Conservation (phyloP, 2,797 vertebrate genomes). For the Gallinago nigripennis region DNA sequence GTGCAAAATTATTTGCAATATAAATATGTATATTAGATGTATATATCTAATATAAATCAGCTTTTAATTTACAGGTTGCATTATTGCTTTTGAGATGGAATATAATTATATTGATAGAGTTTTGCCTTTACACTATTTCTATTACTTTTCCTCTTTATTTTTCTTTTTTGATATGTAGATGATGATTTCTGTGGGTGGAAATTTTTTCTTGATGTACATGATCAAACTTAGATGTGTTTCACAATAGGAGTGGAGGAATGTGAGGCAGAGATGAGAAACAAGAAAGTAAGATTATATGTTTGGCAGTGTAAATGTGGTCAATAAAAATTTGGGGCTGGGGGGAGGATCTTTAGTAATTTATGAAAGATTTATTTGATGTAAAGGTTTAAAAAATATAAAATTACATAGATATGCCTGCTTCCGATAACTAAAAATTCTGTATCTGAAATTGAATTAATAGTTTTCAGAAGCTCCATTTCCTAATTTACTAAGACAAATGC, state of each 20-base stretch:
- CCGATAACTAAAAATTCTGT: not conserved
- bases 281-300: not conserved
- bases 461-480: constrained; percentile 36
- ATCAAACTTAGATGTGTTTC: not conserved
- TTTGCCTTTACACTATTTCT: not conserved
- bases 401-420: not conserved
- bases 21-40: no score
- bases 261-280: not conserved
- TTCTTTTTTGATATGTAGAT: not conserved
- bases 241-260: constrained; percentile 10
- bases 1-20: constrained; percentile 6
- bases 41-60: not conserved
- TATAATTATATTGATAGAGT: not conserved
- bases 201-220: not conserved
- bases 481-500: constrained; percentile 44
- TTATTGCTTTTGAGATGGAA: not conserved
- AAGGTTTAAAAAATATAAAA: not conserved
- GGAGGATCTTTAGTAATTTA: not conserved
- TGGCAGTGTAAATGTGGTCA: not conserved
- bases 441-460: not conserved
- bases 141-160: not conserved
- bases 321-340: not conserved
- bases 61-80: not conserved
- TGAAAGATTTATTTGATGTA: not conserved
- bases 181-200: not conserved